Evolutionary conservation across 1,140 invertebrate genomes (phyloP).

Genomic region (Lutraria rhynchaena): DNA sequence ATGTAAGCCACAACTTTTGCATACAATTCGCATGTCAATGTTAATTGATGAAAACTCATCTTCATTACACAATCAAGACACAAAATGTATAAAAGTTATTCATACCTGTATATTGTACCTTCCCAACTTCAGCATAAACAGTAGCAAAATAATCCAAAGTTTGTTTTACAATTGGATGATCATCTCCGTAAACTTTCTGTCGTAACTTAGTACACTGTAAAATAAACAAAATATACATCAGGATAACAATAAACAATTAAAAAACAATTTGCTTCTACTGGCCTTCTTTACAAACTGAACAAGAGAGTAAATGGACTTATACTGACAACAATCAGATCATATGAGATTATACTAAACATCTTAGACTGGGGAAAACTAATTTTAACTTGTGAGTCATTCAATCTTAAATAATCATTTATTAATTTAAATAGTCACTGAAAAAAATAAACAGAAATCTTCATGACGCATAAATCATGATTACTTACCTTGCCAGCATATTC

Average conservation of each 20-base stretch:
- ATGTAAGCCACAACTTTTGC: background rate
- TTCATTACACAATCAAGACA: background rate
- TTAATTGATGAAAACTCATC: background rate
- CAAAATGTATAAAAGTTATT: background rate
- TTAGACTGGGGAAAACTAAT: too few species aligned
- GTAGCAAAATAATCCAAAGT: slow-evolving; percentile 78
- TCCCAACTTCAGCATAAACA: slow-evolving; percentile 79
- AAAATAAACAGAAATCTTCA: too few species aligned
- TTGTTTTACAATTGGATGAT: slow-evolving; percentile 72
- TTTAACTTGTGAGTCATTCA: too few species aligned
- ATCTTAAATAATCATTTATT: too few species aligned
- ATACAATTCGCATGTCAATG: background rate
- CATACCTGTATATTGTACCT: slow-evolving; percentile 77
- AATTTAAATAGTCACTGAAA: too few species aligned
- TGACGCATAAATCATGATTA: too few species aligned
- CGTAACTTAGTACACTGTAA: slow-evolving; percentile 76
- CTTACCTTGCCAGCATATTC: slow-evolving; percentile 74
- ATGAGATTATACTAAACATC: too few species aligned
- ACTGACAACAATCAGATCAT: too few species aligned
- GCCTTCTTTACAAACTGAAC: too few species aligned
- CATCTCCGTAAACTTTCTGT: slow-evolving; percentile 75
- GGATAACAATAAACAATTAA: too few species aligned
- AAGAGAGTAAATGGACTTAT: too few species aligned
- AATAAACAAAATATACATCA: background rate
- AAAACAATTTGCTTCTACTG: too few species aligned